Evolutionary conservation across 2,113 vertebrate species (phyloP), one percentile per base, ranked within the genome.

Genomic region (Herpailurus yagouaroundi): DNA sequence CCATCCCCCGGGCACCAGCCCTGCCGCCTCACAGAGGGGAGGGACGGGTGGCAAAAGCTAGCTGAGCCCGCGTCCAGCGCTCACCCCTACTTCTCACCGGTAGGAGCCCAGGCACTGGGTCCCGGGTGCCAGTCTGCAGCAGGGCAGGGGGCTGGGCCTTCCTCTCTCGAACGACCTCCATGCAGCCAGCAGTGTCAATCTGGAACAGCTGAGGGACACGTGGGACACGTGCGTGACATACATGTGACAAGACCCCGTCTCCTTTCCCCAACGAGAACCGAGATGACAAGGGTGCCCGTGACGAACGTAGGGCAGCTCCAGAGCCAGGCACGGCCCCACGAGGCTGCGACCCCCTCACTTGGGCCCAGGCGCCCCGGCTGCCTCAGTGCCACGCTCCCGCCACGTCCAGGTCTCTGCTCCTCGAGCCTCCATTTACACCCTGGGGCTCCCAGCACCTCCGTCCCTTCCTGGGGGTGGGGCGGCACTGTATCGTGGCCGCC

Each of bases 131-230:
- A 0, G 77, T 50, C 38, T 3, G 82, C 11, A 89, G 94, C 1
- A 64, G 80, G 36, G 95, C 18, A 0, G 68, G 0, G 18, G 96
- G 66, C 85, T 1, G 97, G 1, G 89, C 33, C 91, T 89, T 98
- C 36, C 98, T 98, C 88, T 98, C 97, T 23, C 97, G 95, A 29
- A 99, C 99, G 0, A 99, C 97, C 45, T 98, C 98, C 98, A 99
- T 99, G 96, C 99, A 99, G 92, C 99, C 99, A 0, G 97, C 91
- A 3, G 98, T 91, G 21, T 99, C 99, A 16, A 99, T 99, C 57
- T 98, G 98, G 36, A 99, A 98, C 63, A 99, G 96, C 99, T 99
- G 97, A 0, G n/a, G 14, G 14, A 12, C 1, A 1, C 0, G 3
- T 0, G 13, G 13, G 41, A 14, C 2, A 13, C 8, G 2, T 2